Conservation (phyloP, 1,140 invertebrate species). For the Vanessa tameamea region DNA sequence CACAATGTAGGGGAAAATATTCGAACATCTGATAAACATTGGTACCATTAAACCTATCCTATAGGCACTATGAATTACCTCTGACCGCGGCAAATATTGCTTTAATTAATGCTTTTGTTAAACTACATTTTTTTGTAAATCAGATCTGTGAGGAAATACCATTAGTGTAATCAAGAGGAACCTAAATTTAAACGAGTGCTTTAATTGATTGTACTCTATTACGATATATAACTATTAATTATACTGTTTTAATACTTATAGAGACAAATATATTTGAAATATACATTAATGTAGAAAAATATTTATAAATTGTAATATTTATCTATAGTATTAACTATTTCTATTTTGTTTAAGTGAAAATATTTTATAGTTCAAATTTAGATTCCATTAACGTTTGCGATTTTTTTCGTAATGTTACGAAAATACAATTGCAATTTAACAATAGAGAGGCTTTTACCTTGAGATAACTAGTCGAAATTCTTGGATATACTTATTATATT, state of each 20-base stretch:
- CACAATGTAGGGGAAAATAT: conserved; percentile 39
- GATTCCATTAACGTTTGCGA: conserved; percentile 8
- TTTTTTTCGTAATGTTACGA: neutral
- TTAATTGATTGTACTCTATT: conserved; percentile 11
- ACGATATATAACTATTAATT: neutral
- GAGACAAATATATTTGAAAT: conserved; percentile 11
- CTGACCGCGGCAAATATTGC: conserved; percentile 20
- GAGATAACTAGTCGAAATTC: conserved; percentile 3
- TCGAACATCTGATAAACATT: conserved; percentile 32
- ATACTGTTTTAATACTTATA: conserved; percentile 7
- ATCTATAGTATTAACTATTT: conserved; percentile 18
- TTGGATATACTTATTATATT: conserved; percentile 10
- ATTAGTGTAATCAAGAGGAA: conserved; percentile 17
- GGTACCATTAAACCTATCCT: conserved; percentile 34
- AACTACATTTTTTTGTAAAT: conserved; percentile 22
- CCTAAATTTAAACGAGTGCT: conserved; percentile 31
- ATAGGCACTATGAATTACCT: conserved; percentile 33
- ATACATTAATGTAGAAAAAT: conserved; percentile 34
- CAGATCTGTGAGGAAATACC: conserved; percentile 23
- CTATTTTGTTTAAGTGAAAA: conserved; percentile 16
- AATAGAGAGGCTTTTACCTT: neutral
- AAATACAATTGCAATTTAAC: conserved; percentile 3
- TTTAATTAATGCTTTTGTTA: conserved; percentile 22
- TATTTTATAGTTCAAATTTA: conserved; percentile 27
- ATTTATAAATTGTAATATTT: conserved; percentile 27